phyloP scores from a whole-genome alignment of 2,888 invertebrate species.

The Rhyacophila evoluta region DNA sequence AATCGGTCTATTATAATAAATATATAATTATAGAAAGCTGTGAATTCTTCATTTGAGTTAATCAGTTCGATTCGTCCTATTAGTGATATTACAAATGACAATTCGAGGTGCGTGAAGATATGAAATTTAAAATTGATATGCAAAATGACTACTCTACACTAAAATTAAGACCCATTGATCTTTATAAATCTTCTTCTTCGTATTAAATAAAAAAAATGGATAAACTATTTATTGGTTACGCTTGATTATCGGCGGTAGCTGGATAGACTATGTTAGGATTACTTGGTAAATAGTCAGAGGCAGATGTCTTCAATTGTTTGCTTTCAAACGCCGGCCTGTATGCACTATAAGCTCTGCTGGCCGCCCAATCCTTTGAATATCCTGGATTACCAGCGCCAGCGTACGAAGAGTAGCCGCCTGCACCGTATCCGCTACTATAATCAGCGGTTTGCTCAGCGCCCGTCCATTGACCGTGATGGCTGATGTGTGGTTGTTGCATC shows the following conservation, averaged over 20 bases:
- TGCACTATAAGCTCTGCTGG: conserved; percentile 65
- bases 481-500: conserved; percentile 58
- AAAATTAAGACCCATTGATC: no score
- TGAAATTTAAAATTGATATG: no score
- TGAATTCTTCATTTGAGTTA: no score
- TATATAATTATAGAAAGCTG: no score
- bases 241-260: not conserved
- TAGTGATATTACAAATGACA: no score
- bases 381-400: conserved; percentile 56
- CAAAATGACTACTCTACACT: no score
- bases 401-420: conserved; percentile 58
- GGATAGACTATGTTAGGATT: not conserved
- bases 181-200: no score
- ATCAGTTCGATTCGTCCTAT: no score
- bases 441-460: conserved; percentile 58
- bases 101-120: no score
- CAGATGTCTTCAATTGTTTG: not conserved
- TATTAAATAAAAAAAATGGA: no score
- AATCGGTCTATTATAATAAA: no score
- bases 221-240: not conserved
- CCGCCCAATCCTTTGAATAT: conserved; percentile 65
- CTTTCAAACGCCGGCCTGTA: conserved; percentile 58
- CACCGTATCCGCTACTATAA: conserved; percentile 64
- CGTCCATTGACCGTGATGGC: conserved; percentile 52
- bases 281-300: not conserved